phyloP scores from a whole-genome alignment of 2,797 vertebrate genomes.

The Podarcis siculus region DNA sequence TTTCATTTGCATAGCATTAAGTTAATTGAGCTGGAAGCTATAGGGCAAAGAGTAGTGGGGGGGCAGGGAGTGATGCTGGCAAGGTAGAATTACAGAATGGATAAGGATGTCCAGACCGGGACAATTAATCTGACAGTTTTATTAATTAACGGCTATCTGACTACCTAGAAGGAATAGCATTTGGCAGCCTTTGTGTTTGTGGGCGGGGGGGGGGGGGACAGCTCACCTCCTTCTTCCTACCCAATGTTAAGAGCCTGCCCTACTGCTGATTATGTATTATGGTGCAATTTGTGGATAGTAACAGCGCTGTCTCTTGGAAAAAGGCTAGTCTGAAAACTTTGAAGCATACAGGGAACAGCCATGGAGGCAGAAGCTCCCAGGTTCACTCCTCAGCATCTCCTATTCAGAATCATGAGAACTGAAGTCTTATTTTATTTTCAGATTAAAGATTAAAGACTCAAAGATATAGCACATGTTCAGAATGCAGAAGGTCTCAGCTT shows the following conservation, averaged over 20 bases:
- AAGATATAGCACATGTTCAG: too few species aligned
- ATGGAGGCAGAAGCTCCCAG: too few species aligned
- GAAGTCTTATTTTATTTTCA: too few species aligned
- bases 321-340: background rate
- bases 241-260: constrained; percentile 46
- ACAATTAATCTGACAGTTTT: constrained; percentile 92
- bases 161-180: constrained; percentile 83
- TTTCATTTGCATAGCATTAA: constrained; percentile 98
- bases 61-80: background rate
- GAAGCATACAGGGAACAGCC: too few species aligned
- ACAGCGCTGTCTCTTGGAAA: too few species aligned
- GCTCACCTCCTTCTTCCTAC: constrained; percentile 18
- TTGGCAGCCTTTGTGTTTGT: constrained; percentile 54
- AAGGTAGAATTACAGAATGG: constrained; percentile 90
- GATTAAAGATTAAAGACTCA: too few species aligned
- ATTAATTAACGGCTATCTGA: constrained; percentile 95
- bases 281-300: constrained; percentile 36
- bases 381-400: too few species aligned
- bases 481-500: too few species aligned
- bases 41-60: constrained; percentile 65
- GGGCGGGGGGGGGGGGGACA: background rate
- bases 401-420: too few species aligned
- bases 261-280: constrained; percentile 32
- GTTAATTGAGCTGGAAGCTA: constrained; percentile 91
- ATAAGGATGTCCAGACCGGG: constrained; percentile 87